Percentiles rank a stretch among this genome's conserved stretches.
Conservation (phyloP, 2,113 vertebrate species). For the Saguinus imperator region DNA sequence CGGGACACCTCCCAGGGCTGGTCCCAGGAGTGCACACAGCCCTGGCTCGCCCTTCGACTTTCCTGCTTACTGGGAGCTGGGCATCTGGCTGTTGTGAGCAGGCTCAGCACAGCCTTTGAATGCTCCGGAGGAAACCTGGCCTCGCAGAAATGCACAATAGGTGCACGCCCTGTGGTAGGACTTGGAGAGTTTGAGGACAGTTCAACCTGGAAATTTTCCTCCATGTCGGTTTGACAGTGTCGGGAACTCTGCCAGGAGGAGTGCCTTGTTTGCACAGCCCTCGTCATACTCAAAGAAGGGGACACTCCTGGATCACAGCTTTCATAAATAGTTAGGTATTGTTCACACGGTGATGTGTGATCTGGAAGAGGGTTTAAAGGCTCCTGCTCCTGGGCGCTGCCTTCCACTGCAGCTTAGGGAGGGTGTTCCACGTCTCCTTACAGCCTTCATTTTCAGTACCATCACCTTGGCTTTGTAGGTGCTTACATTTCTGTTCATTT, state of each 20-base stretch:
- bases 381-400: neutral
- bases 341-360: neutral
- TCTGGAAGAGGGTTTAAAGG: neutral
- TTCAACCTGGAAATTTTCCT: neutral
- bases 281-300: neutral
- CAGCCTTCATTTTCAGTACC: neutral
- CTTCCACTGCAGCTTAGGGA: neutral
- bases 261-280: too few species aligned
- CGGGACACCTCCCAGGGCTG: neutral
- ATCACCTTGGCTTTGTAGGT: neutral
- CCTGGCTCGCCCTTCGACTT: too few species aligned
- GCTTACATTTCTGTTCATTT: neutral
- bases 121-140: neutral
- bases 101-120: rapidly evolving
- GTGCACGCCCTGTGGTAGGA: neutral
- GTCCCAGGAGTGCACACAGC: neutral
- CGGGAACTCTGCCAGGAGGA: too few species aligned
- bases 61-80: neutral
- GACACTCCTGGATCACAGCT: too few species aligned
- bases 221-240: rapidly evolving
- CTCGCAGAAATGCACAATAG: rapidly evolving
- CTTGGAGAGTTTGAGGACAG: neutral
- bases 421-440: rapidly evolving
- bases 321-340: neutral
- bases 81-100: neutral